Base-by-base conservation (phyloP, 2,888 invertebrate genomes). In the Epistrophella euchroma region DNA sequence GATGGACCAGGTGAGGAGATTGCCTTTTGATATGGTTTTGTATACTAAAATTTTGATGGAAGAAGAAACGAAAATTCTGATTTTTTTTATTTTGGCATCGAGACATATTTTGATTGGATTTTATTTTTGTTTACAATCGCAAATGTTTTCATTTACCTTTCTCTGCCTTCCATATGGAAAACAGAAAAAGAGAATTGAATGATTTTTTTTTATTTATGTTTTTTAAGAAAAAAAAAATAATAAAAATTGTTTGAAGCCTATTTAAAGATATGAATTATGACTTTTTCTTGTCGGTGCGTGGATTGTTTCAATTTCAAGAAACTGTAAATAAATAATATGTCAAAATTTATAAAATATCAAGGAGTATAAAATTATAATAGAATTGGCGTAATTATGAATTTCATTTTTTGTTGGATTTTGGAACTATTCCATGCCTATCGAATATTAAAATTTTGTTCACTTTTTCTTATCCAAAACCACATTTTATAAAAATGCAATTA, bases 1-100 rank as follows among this genome's bases (percentile, higher is more conserved):
- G 98, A 98, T 90, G 95, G 97, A 90, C 97, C 96, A 94, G 97
- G 97, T 96, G 90, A 92, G 93, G 90, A 92, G 93, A 83, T 17
- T 10, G 10, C 55, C 35, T 37, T 66, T 47, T 55, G 5, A 28
- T 13, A 2, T 62, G 28, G 28, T 1, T 32, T 55, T 64, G 43
- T 28, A 4, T 2, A 5, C 4, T 13, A 7, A n/a, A 11, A 22
- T 19, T 47, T 55, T 22, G 37, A 19, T 15, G 13, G 2, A 45
- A 52, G 7, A 11, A 45, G 10, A 50, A 13, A 50, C 11, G 7
- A 6, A 22, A 19, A 37, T 50, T 78, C 47, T 19, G 6, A n/a
- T n/a, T n/a, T 28, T 28, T 5, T 32, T 68, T 37, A 52, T 43
- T 45, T 58, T 60, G 37, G 40, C 43, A 55, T 0, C 10, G 52